These are phyloP conservation scores for Euzetes globulus DNA, from an alignment of 2,888 invertebrate species.

Conservation along the genomic window DNA sequence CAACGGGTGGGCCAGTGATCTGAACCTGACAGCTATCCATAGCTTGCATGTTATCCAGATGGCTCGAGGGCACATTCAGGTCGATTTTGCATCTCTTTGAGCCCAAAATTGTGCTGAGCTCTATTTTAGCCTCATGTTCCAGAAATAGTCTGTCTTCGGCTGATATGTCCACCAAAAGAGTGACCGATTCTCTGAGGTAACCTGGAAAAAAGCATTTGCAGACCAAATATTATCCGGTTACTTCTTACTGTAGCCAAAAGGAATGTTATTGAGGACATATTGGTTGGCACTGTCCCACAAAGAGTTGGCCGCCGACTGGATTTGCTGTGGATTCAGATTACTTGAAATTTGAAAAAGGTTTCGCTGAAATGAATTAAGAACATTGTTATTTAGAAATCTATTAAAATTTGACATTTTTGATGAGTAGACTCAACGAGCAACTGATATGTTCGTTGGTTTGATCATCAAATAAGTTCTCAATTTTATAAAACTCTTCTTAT, in stretches of 20 bases:
- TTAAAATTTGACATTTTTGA: no score
- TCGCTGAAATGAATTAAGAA: no score
- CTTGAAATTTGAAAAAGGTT: no score
- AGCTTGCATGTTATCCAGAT: background rate
- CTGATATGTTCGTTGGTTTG: background rate
- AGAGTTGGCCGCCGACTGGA: background rate
- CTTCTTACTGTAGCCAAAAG: background rate
- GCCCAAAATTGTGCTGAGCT: background rate
- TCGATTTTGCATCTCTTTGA: background rate
- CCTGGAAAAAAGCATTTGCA: no score
- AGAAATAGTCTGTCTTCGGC: background rate
- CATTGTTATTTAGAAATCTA: no score
- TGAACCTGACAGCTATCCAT: background rate
- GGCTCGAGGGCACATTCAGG: background rate
- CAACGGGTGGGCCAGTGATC: background rate
- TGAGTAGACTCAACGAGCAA: no score
- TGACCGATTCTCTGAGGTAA: background rate
- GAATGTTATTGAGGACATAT: background rate
- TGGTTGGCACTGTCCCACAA: background rate
- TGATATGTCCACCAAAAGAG: background rate
- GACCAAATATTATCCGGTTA: no score
- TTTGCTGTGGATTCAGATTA: background rate
- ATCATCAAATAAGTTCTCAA: background rate
- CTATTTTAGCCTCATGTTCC: background rate
- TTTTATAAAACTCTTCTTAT: background rate